Conservation (phyloP, 2,113 vertebrate genomes). For the Otus sunia region DNA sequence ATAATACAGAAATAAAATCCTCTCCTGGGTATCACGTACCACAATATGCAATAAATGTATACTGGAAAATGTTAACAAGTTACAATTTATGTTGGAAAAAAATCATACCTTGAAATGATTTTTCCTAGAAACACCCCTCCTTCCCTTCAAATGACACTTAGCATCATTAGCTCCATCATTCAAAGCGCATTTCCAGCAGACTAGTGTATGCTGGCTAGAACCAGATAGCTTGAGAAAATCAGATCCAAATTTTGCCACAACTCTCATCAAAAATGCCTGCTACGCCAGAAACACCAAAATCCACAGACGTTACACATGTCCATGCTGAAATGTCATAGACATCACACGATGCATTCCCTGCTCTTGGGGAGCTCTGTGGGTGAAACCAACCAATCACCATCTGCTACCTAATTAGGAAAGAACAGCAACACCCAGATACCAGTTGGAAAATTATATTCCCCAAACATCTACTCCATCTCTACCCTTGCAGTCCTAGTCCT, state of each 20-base stretch:
- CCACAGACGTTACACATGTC: neutral
- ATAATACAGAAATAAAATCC: neutral
- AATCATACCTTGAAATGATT: neutral
- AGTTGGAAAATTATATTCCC: neutral
- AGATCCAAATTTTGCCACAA: neutral
- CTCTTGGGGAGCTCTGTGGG: neutral
- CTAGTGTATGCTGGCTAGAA: neutral
- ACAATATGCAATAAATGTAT: neutral
- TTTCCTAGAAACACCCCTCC: neutral
- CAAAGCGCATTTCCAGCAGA: neutral
- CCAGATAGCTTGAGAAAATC: neutral
- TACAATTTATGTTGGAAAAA: neutral
- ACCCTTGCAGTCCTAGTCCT: neutral
- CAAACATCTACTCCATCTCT: neutral
- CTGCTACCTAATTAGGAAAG: neutral
- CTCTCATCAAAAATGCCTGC: neutral
- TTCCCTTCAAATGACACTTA: neutral
- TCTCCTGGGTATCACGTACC: neutral
- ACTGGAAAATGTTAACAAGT: neutral
- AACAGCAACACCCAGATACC: neutral
- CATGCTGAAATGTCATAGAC: neutral
- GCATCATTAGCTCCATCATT: neutral
- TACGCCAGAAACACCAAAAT: neutral
- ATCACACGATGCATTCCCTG: neutral
- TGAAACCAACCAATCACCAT: neutral